These are phyloP conservation scores for Thunnus thynnus DNA, from an alignment of 2,113 vertebrate genomes.

Conservation along the genomic window DNA sequence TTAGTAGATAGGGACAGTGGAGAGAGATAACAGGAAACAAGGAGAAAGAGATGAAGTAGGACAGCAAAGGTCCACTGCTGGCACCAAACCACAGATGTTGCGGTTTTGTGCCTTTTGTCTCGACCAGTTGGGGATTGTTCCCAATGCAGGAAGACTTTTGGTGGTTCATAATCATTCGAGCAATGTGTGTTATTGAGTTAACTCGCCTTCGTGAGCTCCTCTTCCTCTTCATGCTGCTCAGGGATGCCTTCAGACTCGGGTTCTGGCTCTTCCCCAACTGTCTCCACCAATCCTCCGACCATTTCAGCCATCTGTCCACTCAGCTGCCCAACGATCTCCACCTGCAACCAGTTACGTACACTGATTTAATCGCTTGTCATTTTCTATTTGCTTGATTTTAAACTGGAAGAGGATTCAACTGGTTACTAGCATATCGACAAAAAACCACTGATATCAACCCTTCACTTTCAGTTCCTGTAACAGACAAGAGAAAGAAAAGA, in stretches of 20 bases:
- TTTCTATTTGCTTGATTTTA: not conserved
- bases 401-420: not conserved
- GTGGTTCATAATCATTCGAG: not conserved
- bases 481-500: conserved; percentile 4
- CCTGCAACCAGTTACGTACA: conserved; percentile 55
- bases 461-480: not conserved
- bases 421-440: not conserved
- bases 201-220: conserved; percentile 77
- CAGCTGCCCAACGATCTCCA: conserved; percentile 86
- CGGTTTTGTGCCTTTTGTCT: too few relatives aligned
- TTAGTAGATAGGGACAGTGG: too few relatives aligned
- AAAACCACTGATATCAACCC: not conserved
- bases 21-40: too few relatives aligned
- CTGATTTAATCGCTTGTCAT: not conserved
- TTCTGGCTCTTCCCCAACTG: conserved; percentile 83
- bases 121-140: too few relatives aligned
- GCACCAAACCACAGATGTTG: too few relatives aligned
- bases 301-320: conserved; percentile 86
- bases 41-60: too few relatives aligned
- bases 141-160: not conserved
- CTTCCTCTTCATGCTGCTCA: conserved; percentile 84
- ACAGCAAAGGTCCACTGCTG: too few relatives aligned
- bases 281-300: conserved; percentile 75
- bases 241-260: conserved; percentile 84
- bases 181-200: not conserved